Evolutionary conservation across 2,113 vertebrate species (phyloP).

Genomic region (Hydropotes inermis): DNA sequence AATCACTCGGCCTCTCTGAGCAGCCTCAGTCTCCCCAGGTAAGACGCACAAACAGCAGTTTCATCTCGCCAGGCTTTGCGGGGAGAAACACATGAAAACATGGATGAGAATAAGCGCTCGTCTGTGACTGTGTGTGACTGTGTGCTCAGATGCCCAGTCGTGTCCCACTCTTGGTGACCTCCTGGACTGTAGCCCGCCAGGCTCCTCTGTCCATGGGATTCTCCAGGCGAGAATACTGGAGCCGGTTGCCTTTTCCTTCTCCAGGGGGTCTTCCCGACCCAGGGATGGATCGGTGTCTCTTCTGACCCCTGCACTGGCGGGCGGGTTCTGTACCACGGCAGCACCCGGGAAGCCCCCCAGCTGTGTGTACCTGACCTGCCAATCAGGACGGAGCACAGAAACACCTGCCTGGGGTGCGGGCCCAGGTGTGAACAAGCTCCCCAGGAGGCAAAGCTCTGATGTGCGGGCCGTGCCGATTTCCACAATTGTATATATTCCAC

Average conservation of each 20-base stretch:
- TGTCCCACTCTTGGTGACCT: background rate
- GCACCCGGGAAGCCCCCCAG: background rate
- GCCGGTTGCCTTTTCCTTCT: background rate
- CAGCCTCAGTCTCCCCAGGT: background rate
- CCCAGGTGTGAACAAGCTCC: accelerated
- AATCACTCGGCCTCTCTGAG: background rate
- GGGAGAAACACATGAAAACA: background rate
- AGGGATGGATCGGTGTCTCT: background rate
- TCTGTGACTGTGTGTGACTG: accelerated
- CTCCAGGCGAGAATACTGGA: background rate
- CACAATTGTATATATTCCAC: background rate
- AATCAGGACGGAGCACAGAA: accelerated
- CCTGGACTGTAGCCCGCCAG: background rate
- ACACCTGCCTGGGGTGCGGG: accelerated
- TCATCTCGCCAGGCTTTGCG: background rate
- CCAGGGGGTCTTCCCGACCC: background rate
- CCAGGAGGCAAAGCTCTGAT: accelerated
- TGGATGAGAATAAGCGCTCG: accelerated
- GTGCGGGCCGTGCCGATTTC: accelerated
- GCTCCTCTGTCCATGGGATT: background rate
- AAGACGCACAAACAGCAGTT: background rate
- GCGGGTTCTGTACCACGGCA: background rate
- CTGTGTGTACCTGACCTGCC: accelerated
- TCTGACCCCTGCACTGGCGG: background rate
- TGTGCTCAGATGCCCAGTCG: background rate